These are phyloP conservation scores for Furnarius figulus DNA, from an alignment of 2,113 vertebrate species.

Conservation along the genomic window DNA sequence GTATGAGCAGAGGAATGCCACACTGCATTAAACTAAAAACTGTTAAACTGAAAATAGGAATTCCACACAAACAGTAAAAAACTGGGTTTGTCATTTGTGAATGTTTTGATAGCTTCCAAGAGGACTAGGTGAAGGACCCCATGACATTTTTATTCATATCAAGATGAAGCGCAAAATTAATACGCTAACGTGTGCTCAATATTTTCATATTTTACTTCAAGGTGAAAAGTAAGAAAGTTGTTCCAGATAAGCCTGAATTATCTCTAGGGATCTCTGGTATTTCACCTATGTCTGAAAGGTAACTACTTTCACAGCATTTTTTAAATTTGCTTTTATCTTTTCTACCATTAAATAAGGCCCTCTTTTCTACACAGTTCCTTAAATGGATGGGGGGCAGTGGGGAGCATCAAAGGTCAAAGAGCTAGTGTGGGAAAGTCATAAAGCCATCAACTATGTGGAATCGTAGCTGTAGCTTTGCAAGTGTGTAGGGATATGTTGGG, in stretches of 20 bases:
- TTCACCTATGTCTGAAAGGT: slow-evolving; percentile 72
- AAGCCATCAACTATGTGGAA: neutral
- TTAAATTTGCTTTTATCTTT: neutral
- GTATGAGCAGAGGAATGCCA: neutral
- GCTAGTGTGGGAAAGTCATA: neutral
- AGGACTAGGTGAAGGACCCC: neutral
- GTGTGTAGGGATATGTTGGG: neutral
- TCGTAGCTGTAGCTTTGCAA: neutral
- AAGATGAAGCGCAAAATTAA: slow-evolving; percentile 25
- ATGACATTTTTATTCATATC: neutral
- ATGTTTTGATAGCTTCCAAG: neutral
- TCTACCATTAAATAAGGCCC: neutral
- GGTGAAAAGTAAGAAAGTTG: slow-evolving; percentile 71
- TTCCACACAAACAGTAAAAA: neutral
- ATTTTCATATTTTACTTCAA: slow-evolving; percentile 66
- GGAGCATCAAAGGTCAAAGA: neutral
- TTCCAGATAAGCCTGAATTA: slow-evolving; percentile 72
- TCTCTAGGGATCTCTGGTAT: slow-evolving; percentile 46
- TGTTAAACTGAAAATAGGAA: neutral
- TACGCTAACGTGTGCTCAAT: slow-evolving; percentile 32
- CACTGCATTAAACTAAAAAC: neutral
- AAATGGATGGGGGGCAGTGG: neutral
- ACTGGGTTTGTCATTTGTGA: neutral
- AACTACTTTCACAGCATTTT: slow-evolving; percentile 52
- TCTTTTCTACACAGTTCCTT: neutral